Conservation (phyloP, 2,113 vertebrate species). For the Gila orcuttii region DNA sequence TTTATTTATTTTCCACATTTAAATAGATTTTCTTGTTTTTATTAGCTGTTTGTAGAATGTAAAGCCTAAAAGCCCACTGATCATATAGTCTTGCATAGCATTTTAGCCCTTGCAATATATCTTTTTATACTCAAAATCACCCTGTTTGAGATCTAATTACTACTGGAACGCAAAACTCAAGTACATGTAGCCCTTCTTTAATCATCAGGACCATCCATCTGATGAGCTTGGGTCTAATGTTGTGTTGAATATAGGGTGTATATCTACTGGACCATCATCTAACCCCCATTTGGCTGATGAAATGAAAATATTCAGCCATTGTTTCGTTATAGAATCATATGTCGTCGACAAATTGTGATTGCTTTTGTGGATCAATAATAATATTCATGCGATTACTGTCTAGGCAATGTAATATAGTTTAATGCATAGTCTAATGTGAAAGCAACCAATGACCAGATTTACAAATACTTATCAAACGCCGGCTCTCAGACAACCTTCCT, state of each 20-base stretch:
- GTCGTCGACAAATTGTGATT: conserved; percentile 4
- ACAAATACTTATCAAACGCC: not conserved
- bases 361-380: conserved; percentile 26
- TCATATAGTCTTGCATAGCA: conserved; percentile 9
- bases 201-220: conserved; percentile 39
- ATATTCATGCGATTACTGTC: conserved; percentile 24
- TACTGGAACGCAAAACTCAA: not conserved
- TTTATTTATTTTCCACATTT: not conserved
- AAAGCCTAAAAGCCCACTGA: not conserved
- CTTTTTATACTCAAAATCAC: conserved; percentile 30
- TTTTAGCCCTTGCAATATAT: conserved; percentile 11
- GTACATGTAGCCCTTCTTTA: not conserved
- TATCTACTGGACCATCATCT: conserved; percentile 52
- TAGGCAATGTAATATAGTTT: not conserved
- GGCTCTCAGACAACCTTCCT: conserved; percentile 16
- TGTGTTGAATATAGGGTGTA: conserved; percentile 43
- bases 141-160: conserved; percentile 40
- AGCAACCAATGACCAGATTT: not conserved
- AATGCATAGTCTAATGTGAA: not conserved
- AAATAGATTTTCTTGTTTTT: not conserved
- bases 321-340: not conserved
- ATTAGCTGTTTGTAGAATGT: not conserved
- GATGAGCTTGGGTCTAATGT: not conserved
- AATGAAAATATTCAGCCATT: conserved; percentile 56
- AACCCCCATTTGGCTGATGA: conserved; percentile 53